These are phyloP conservation scores for Andrena praecox DNA, from an alignment of 2,888 invertebrate genomes.

Conservation along the genomic window DNA sequence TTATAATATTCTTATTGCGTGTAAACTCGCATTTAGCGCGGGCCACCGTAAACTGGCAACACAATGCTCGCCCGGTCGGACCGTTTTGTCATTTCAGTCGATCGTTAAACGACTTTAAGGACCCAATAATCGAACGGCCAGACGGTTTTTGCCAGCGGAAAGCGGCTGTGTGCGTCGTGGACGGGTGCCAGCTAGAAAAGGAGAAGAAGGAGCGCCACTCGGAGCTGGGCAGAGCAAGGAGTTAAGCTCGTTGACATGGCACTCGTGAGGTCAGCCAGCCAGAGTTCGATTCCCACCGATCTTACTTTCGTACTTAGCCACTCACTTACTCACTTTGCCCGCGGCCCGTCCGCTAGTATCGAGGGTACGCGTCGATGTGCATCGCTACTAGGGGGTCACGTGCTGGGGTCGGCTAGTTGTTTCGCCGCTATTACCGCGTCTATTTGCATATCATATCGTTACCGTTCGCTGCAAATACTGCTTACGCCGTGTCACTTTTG, in stretches of 20 bases:
- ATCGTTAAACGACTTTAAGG: conserved; percentile 18
- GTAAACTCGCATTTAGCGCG: background rate
- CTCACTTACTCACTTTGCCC: conserved; percentile 49
- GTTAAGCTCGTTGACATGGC: conserved; percentile 83
- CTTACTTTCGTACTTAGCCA: conserved; percentile 68
- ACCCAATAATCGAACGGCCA: conserved; percentile 35
- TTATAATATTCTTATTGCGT: too few relatives aligned
- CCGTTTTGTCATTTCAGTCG: conserved; percentile 23
- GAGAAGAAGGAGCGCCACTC: conserved; percentile 35
- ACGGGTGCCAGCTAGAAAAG: conserved; percentile 31
- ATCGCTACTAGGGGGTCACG: conserved; percentile 53
- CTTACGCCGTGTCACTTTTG: background rate
- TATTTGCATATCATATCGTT: conserved; percentile 54
- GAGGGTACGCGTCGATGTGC: conserved; percentile 49
- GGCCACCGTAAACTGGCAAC: background rate
- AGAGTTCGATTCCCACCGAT: conserved; percentile 81
- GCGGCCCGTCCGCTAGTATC: conserved; percentile 31
- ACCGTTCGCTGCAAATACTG: conserved; percentile 11
- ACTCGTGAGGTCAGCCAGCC: conserved; percentile 81
- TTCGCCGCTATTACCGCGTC: conserved; percentile 46
- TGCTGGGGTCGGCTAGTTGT: conserved; percentile 55
- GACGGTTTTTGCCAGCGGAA: conserved; percentile 28
- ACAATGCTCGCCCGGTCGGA: background rate
- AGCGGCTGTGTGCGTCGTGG: background rate
- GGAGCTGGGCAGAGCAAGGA: conserved; percentile 57